Evolutionary conservation across 2,797 vertebrate genomes (phyloP).

Genomic region (Myotis daubentonii): DNA sequence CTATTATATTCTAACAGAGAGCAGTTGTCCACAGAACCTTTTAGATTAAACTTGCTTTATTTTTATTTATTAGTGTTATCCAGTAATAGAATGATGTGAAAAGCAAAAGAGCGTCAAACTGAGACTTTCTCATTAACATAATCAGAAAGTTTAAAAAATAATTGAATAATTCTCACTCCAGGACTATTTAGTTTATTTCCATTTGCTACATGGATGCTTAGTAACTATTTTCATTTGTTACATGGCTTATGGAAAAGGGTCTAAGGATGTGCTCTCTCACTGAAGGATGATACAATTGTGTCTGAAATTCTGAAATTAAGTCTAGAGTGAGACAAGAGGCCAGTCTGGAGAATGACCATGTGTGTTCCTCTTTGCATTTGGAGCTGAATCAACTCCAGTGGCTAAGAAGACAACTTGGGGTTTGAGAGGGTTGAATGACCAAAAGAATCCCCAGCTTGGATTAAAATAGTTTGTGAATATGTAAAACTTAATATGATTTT

Average conservation of each 20-base stretch:
- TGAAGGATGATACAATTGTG: background rate
- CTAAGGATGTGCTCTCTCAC: background rate
- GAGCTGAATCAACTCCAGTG: background rate
- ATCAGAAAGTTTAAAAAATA: conserved; percentile 6
- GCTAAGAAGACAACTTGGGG: background rate
- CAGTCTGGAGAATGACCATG: background rate
- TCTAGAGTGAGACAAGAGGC: background rate
- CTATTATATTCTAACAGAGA: background rate
- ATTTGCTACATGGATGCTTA: background rate
- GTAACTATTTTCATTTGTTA: conserved; percentile 2
- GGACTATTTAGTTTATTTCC: background rate
- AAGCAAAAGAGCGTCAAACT: background rate
- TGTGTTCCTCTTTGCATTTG: background rate
- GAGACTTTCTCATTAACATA: conserved; percentile 6
- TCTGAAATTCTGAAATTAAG: conserved; percentile 15
- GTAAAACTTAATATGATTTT: background rate
- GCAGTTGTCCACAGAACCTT: background rate
- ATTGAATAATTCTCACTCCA: background rate
- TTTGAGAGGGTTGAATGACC: background rate
- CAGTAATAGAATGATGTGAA: background rate
- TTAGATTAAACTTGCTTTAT: background rate
- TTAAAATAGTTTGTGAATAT: background rate
- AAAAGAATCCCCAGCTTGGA: background rate
- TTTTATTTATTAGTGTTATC: background rate
- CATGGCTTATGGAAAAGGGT: background rate